phyloP scores from a whole-genome alignment of 2,797 vertebrate species.

The Botia almorhae region DNA sequence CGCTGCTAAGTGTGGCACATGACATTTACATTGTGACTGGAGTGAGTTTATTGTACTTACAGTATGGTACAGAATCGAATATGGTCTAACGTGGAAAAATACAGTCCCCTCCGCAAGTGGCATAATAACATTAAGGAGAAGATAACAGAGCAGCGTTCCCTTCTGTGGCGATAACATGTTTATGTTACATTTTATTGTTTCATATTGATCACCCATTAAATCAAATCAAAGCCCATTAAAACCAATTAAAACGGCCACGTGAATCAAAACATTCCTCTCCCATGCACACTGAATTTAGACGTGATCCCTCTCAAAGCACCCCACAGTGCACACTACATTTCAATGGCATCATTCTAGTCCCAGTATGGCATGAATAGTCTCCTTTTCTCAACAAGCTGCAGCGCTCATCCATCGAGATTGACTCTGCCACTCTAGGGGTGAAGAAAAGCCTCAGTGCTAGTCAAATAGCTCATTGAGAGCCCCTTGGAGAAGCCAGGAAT shows the following conservation, averaged over 20 bases:
- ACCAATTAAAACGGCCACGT: not conserved
- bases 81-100: no score
- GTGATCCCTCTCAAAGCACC: slow-evolving; percentile 7
- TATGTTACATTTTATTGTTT: no score
- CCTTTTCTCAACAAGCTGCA: slow-evolving; percentile 36
- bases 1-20: no score
- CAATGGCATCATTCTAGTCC: slow-evolving; percentile 52
- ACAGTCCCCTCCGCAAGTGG: no score
- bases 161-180: no score
- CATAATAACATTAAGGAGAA: no score
- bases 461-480: slow-evolving; percentile 58
- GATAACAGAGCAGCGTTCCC: no score
- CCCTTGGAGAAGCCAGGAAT: slow-evolving; percentile 57
- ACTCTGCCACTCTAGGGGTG: slow-evolving; percentile 29
- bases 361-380: slow-evolving; percentile 41
- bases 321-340: slow-evolving; percentile 36
- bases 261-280: not conserved
- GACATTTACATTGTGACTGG: no score
- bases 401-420: slow-evolving; percentile 46
- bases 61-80: no score
- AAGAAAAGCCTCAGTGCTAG: slow-evolving; percentile 47
- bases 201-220: not conserved
- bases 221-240: not conserved
- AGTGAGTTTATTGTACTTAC: no score
- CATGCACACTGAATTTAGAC: slow-evolving; percentile 8